Conservation (phyloP, 2,797 vertebrate genomes). For the Spondyliosoma cantharus region DNA sequence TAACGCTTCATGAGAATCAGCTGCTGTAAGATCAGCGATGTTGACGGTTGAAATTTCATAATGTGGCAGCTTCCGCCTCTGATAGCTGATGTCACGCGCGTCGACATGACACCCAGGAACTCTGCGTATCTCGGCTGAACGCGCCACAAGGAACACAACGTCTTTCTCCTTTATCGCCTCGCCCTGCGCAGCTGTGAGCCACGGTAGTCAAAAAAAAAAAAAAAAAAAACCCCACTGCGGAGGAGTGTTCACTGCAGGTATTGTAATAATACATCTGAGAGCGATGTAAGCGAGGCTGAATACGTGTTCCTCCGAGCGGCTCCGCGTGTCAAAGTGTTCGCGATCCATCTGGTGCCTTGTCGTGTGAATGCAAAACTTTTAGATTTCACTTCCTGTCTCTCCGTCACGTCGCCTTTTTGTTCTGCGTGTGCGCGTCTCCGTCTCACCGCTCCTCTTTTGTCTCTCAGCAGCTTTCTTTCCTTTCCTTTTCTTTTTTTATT, state of each 20-base stretch:
- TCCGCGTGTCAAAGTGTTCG: conserved; percentile 9
- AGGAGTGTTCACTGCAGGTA: neutral
- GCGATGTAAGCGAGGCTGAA: conserved; percentile 14
- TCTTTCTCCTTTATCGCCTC: neutral
- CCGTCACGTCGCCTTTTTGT: conserved; percentile 13
- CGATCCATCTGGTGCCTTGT: conserved; percentile 4
- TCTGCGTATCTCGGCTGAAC: too few species aligned
- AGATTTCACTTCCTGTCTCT: neutral
- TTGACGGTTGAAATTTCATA: too few species aligned
- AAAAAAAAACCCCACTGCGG: too few species aligned
- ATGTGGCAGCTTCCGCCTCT: too few species aligned
- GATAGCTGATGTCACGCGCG: too few species aligned
- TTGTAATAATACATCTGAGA: neutral
- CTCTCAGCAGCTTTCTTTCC: neutral
- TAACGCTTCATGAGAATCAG: too few species aligned
- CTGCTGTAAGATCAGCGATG: too few species aligned
- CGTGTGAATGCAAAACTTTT: conserved; percentile 12
- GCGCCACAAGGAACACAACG: too few species aligned
- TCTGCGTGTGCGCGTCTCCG: neutral
- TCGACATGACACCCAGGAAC: too few species aligned
- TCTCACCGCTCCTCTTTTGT: neutral
- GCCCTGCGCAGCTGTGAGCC: neutral
- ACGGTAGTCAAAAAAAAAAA: neutral
- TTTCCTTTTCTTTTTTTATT: neutral
- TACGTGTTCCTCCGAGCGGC: neutral